Evolutionary conservation across 1,140 invertebrate genomes (phyloP), one percentile per base, ranked within the genome.

Genomic region (Euura lappo): DNA sequence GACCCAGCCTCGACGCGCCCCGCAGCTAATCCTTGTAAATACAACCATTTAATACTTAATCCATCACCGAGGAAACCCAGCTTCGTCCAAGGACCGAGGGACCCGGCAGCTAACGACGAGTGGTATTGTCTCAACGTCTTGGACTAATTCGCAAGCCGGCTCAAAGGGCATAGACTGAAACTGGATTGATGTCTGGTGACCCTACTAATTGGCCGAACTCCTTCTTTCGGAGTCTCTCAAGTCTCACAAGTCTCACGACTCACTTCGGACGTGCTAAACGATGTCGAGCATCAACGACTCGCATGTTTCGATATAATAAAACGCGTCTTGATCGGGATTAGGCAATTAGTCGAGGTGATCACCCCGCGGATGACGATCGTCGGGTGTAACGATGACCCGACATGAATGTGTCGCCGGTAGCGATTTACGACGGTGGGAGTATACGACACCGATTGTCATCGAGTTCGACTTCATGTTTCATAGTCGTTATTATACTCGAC

Each of bases 41-140:
- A 83, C 81, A 83, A 83, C 44, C 81, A 71, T 82, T 83, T 81
- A 82, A 83, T 82, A 80, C 76, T 79, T 80, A 80, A 83, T 82
- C 78, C 80, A 82, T 83, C 80, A 81, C 67, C 11, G 10, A n/a
- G 13, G 70, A 78, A 78, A 77, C 75, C 82, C 76, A 28, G 28
- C 28, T 28, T 28, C 28, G 28, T 28, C 13, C 51, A 60, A 6
- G 8, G 8, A 60, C 51, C 51, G 51, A 60, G 13, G 8, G 51
- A 60, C 3, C 51, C 51, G 28, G 28, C 28, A 28, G 28, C 28
- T 28, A 28, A 28, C 28, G 28, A 28, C 1, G 13, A 60, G 6
- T 60, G 3, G 8, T 6, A 60, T 60, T 60, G 51, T 60, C 51
- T 60, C 4, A 60, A n/a, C 6, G 10, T 51, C 6, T 60, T 60